Conservation (phyloP, 2,888 invertebrate genomes). For the Cerastis leucographa region DNA sequence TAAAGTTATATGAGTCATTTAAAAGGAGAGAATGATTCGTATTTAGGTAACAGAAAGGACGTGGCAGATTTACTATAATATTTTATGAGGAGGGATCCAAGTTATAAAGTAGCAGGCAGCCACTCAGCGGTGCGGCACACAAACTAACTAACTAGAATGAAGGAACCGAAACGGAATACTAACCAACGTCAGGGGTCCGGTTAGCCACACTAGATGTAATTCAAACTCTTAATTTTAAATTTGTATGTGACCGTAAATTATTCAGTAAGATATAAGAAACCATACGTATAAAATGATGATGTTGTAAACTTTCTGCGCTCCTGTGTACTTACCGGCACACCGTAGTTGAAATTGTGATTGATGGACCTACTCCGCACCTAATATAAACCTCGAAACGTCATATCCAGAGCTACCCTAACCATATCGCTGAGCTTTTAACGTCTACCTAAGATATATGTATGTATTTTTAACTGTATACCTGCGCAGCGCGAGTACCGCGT, state of each 20-base stretch:
- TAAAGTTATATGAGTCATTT: constrained; percentile 51
- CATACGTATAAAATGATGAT: constrained; percentile 59
- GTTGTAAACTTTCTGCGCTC: constrained; percentile 65
- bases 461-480: constrained; percentile 56
- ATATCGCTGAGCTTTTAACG: constrained; percentile 80
- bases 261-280: constrained; percentile 53
- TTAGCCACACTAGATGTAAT: constrained; percentile 56
- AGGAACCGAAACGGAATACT: constrained; percentile 37
- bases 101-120: constrained; percentile 27
- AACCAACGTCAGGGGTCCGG: constrained; percentile 30
- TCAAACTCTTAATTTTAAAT: constrained; percentile 61
- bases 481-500: constrained; percentile 26
- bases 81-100: constrained; percentile 43
- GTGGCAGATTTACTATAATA: constrained; percentile 45
- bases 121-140: constrained; percentile 32
- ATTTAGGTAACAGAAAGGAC: constrained; percentile 23
- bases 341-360: constrained; percentile 66
- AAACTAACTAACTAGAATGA: constrained; percentile 29
- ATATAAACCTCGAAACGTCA: constrained; percentile 65
- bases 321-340: constrained; percentile 50
- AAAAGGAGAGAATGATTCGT: constrained; percentile 44
- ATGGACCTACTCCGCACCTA: constrained; percentile 61
- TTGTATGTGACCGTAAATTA: constrained; percentile 59
- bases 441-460: constrained; percentile 60
- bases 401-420: constrained; percentile 75